A percentile compares a stretch with the other conserved stretches of the same genome.
These are phyloP conservation scores for Botrylloides violaceus DNA, from an alignment of 23 tunicate species.

Conservation along the genomic window DNA sequence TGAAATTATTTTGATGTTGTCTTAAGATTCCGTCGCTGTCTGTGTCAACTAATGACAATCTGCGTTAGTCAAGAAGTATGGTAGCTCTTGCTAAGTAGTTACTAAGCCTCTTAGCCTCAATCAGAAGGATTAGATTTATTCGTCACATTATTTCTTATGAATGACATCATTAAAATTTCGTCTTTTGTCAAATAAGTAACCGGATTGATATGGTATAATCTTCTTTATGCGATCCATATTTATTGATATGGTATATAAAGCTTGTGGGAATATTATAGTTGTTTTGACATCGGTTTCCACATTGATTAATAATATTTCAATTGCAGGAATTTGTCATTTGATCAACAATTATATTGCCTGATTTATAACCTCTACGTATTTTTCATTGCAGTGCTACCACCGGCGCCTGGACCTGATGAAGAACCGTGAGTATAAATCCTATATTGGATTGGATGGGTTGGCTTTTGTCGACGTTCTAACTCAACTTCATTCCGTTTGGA, in stretches of 20 bases:
- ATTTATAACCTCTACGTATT: no score
- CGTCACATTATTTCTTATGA: not conserved
- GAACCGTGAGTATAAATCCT: constrained; percentile 40
- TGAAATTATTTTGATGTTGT: no score
- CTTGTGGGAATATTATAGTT: not conserved
- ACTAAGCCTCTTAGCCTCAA: not conserved
- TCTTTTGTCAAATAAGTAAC: not conserved
- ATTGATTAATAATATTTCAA: not conserved
- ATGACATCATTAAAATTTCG: not conserved
- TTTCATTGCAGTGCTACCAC: constrained; percentile 40
- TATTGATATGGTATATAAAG: not conserved
- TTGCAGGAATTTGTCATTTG: not conserved
- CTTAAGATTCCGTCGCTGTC: no score
- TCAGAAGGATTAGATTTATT: not conserved
- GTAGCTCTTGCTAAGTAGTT: not conserved
- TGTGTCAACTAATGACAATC: no score
- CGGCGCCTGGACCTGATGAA: constrained; percentile 43
- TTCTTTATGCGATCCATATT: not conserved
- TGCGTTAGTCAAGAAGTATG: not conserved
- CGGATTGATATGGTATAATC: not conserved
- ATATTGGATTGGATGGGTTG: no score
- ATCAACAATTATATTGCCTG: not conserved
- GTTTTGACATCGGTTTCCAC: constrained; percentile 1
- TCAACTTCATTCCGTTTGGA: no score
- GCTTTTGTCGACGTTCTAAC: no score